Base-by-base conservation (phyloP, 2,797 vertebrate genomes). In the Emydoidea blandingii region DNA sequence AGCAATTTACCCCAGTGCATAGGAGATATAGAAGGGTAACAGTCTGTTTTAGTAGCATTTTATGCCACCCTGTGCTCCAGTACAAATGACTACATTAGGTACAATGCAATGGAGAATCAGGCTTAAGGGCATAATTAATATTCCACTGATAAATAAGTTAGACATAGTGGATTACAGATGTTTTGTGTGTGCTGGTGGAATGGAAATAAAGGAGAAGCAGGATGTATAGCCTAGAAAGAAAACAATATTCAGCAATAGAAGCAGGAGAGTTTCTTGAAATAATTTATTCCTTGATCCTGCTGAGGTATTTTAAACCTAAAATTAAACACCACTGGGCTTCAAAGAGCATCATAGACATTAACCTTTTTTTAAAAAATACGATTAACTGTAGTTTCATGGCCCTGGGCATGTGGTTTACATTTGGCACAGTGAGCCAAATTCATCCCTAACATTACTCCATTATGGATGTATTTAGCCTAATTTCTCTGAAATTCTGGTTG, bases 261-360 rank as follows among this genome's bases (percentile, higher is more conserved):
- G 1, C 11, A 87, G 19, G 4, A 25, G 3, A 78, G 4, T 81
- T 89, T 89, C 15, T 27, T 83, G 44, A 94, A 81, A 31, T 2
- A 85, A 87, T 19, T 83, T 88, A n/a, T 31, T 92, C 14, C 92
- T 91, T 87, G 34, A 56, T 54, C 18, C 5, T 65, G 8, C 15
- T 94, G 62, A 78, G 15, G 5, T 87, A 29, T 89, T 95, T 93
- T 84, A 93, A 81, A 68, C 50, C 15, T 74, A 86, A 27, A 1
- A 1, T 65, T 88, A 74, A 94, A 81, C 16, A 76, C 47, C n/a
- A 83, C 0, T 8, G 1, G 5, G 1, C 9, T 92, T 91, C 49
- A 88, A 95, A 92, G 10, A 90, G 12, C 21, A 47, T 53, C 4
- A 37, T 19, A 92, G 27, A 80, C 3, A 81, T 27, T 47, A 89